Evolutionary conservation across 2,797 vertebrate species (phyloP), one percentile per base, ranked within the genome.

Genomic region (Acanthiza pusilla): DNA sequence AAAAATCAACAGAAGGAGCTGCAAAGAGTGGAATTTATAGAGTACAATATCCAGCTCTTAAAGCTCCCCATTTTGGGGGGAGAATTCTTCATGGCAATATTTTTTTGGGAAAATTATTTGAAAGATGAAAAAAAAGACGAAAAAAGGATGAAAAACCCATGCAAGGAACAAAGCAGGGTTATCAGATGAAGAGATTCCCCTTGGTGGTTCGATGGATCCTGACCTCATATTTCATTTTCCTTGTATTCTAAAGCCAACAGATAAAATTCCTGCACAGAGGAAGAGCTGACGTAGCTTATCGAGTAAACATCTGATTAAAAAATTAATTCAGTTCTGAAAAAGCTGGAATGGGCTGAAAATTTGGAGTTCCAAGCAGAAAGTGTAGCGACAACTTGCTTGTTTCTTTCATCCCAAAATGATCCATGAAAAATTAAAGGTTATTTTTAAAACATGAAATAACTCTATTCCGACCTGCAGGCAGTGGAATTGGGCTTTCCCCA

Each of bases 311-410:
- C 50, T 36, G 57, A 86, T 62, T 63, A 3, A 77, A 75, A 45
- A 43, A 38, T 26, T 7, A 61, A 55, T 23, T 54, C 43, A 1
- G 2, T 36, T 78, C 51, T 54, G 34, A n/a, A 81, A 75, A 78
- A 47, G 19, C 23, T 48, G 32, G 8, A n/a, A 19, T 17, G n/a
- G 51, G 16, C 32, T 68, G 51, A 18, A 85, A 47, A 84, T 61
- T 9, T 32, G 50, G 19, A 38, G 27, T 43, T 88, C 60, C 18
- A 40, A 26, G 79, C 8, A 27, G 68, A 62, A 85, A 27, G 27
- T 3, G 3, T 0, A 75, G 34, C 0, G 0, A 26, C 16, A 73
- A 50, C 14, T 55, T 40, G 26, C 23, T 50, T 36, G 14, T 2
- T 51, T 26, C 82, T 83, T 81, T 58, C 16, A 38, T 78, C 62